Percentiles rank a stretch among this genome's conserved stretches.
phyloP scores from a whole-genome alignment of 2,113 vertebrate genomes.

The Otocyon megalotis region DNA sequence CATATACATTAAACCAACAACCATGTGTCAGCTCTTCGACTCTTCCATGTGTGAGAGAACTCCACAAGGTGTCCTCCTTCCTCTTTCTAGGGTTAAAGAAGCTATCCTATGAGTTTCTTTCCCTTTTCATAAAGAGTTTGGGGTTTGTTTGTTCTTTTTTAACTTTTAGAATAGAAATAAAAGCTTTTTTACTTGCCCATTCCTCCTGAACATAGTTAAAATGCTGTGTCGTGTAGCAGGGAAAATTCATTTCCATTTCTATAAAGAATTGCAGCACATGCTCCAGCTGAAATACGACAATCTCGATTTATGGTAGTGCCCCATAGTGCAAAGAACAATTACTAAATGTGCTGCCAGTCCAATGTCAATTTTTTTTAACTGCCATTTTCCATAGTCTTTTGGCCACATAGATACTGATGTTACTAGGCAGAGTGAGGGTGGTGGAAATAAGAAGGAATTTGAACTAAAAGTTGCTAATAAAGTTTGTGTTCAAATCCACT shows the following conservation, averaged over 20 bases:
- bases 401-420: slow-evolving; percentile 64
- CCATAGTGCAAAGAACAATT: slow-evolving; percentile 76
- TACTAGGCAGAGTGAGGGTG: not conserved
- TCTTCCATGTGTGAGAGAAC: not conserved
- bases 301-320: slow-evolving; percentile 73
- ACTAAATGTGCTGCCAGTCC: slow-evolving; percentile 65
- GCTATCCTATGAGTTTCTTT: not conserved
- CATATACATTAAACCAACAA: not conserved
- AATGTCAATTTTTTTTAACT: slow-evolving; percentile 66
- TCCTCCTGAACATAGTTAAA: slow-evolving; percentile 53
- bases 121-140: slow-evolving; percentile 33
- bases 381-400: slow-evolving; percentile 73
- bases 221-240: slow-evolving; percentile 30
- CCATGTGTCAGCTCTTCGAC: not conserved
- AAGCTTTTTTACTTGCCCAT: not conserved
- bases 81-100: slow-evolving; percentile 4
- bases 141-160: not conserved
- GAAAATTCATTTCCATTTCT: slow-evolving; percentile 70
- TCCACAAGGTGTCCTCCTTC: not conserved
- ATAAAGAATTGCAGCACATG: slow-evolving; percentile 67
- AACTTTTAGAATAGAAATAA: slow-evolving; percentile 42
- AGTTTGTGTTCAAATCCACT: slow-evolving; percentile 75
- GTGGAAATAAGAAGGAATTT: slow-evolving; percentile 47
- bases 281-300: slow-evolving; percentile 70
- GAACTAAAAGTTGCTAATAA: slow-evolving; percentile 77